Conservation (phyloP, 30 jellyfish, hydroid and myxozoan species). For the Aurelia coerulea region DNA sequence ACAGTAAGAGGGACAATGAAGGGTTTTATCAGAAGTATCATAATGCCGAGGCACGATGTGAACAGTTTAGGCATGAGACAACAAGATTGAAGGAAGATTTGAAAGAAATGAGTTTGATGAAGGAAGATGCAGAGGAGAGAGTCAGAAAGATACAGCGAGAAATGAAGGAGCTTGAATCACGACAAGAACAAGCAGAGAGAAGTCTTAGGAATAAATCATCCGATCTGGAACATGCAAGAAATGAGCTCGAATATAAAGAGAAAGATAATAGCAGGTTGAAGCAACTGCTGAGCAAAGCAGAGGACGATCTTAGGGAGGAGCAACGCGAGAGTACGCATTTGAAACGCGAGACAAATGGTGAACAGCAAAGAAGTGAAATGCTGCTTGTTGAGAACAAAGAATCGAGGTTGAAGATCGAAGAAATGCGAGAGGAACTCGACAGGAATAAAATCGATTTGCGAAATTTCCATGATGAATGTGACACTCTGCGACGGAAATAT, state of each 20-base stretch:
- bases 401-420: conserved; percentile 23
- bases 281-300: conserved; percentile 42
- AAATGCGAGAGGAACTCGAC: conserved; percentile 37
- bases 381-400: conserved; percentile 39
- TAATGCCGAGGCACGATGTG: conserved; percentile 39
- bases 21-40: conserved; percentile 41
- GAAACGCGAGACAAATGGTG: conserved; percentile 19
- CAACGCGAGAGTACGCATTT: conserved; percentile 20
- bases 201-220: conserved; percentile 37
- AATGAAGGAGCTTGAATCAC: conserved; percentile 41
- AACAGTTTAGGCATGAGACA: conserved; percentile 43
- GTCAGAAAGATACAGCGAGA: conserved; percentile 50
- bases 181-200: conserved; percentile 26
- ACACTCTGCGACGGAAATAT: conserved; percentile 41
- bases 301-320: conserved; percentile 54
- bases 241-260: conserved; percentile 48
- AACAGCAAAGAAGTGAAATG: conserved; percentile 42
- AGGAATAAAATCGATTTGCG: conserved; percentile 21
- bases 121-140: conserved; percentile 60
- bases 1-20: conserved; percentile 33
- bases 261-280: conserved; percentile 55
- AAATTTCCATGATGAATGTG: conserved; percentile 48
- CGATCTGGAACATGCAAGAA: conserved; percentile 45
- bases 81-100: conserved; percentile 49
- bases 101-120: conserved; percentile 13